Conservation (phyloP, 2,113 vertebrate species). For the Scophthalmus maximus region DNA sequence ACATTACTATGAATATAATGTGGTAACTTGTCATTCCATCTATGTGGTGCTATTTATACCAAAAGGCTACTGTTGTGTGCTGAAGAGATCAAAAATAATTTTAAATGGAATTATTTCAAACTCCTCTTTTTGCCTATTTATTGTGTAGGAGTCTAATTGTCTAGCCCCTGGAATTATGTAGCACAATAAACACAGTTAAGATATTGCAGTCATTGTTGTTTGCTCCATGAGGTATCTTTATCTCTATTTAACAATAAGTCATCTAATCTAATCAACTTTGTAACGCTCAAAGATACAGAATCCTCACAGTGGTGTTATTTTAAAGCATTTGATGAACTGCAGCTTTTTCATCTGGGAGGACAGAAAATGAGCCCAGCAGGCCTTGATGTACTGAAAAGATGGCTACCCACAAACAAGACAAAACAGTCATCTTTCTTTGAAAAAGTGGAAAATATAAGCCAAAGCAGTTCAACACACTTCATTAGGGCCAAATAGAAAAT, state of each 20-base stretch:
- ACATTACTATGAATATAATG: no score
- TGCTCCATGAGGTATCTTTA: background rate
- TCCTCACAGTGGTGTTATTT: background rate
- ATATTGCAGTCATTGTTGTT: background rate
- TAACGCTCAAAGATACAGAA: background rate
- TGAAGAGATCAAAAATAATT: no score
- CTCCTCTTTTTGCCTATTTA: no score
- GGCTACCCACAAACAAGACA: background rate
- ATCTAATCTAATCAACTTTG: background rate
- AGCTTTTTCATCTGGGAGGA: background rate
- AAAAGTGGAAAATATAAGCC: slow-evolving; percentile 2
- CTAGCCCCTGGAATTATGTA: no score
- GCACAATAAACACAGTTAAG: no score
- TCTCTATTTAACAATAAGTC: no score
- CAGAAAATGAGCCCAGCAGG: slow-evolving; percentile 5
- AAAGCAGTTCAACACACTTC: background rate
- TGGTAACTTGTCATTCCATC: no score
- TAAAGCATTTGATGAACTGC: background rate
- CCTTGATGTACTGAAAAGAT: slow-evolving; percentile 13
- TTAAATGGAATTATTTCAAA: no score
- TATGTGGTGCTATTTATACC: no score
- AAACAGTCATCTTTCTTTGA: slow-evolving; percentile 11
- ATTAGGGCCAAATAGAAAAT: slow-evolving; percentile 26
- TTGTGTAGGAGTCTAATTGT: no score
- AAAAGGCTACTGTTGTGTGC: no score